phyloP scores from a whole-genome alignment of 1,140 invertebrate genomes.

The Drosophila ficusphila region DNA sequence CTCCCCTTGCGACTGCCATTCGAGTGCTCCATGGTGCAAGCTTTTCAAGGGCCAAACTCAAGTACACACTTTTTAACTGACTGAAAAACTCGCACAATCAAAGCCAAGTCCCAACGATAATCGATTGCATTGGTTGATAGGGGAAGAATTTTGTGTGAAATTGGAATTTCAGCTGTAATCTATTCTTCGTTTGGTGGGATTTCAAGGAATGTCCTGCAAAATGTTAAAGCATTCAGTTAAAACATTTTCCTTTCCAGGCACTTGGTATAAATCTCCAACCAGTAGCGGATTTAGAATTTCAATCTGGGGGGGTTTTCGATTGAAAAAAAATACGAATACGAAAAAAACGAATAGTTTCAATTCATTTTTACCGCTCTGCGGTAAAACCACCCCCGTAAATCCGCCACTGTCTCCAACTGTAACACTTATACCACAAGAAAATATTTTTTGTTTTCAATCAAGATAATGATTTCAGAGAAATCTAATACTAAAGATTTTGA shows the following conservation, averaged over 20 bases:
- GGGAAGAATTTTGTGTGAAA: constrained; percentile 19
- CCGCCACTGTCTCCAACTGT: too few relatives aligned
- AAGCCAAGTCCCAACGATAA: constrained; percentile 52
- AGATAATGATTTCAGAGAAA: too few relatives aligned
- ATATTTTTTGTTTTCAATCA: not conserved
- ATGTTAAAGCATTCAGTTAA: not conserved
- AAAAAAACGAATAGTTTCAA: too few relatives aligned
- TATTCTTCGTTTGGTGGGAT: constrained; percentile 61
- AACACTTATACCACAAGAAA: too few relatives aligned
- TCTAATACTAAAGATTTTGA: not conserved
- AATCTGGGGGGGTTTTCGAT: too few relatives aligned
- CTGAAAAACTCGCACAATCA: constrained; percentile 36
- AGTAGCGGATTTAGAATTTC: too few relatives aligned
- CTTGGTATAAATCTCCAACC: too few relatives aligned
- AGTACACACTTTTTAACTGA: not conserved
- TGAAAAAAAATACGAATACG: too few relatives aligned
- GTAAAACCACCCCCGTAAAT: too few relatives aligned
- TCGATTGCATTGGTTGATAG: constrained; percentile 34
- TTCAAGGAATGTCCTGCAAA: constrained; percentile 40
- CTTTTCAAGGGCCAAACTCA: not conserved
- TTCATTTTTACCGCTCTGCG: too few relatives aligned
- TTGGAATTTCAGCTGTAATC: constrained; percentile 31
- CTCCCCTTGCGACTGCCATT: constrained; percentile 57
- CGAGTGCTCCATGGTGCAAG: constrained; percentile 56
- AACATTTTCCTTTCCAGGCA: not conserved